phyloP scores from a whole-genome alignment of 2,113 vertebrate species.

The Hippocampus guttulatus region DNA sequence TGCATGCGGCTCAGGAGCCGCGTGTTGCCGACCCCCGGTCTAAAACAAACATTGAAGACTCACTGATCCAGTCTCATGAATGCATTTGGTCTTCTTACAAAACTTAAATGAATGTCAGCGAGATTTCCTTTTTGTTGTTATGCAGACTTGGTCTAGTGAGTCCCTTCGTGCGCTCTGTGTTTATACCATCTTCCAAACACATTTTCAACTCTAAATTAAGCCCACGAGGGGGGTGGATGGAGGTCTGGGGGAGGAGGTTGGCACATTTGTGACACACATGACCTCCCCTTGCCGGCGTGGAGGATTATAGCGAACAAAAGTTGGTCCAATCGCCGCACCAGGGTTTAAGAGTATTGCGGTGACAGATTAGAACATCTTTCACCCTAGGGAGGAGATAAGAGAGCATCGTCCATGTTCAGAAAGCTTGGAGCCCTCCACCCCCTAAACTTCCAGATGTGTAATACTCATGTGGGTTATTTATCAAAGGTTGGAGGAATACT shows the following conservation, averaged over 20 bases:
- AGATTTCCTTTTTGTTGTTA: not conserved
- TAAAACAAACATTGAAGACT: not conserved
- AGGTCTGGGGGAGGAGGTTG: not conserved
- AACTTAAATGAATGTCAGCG: not conserved
- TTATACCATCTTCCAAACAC: slow-evolving; percentile 68
- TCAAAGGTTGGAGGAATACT: slow-evolving; percentile 34
- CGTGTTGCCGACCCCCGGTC: too few relatives aligned
- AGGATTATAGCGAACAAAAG: slow-evolving; percentile 73
- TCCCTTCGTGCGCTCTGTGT: slow-evolving; percentile 66
- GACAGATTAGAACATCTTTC: slow-evolving; percentile 68
- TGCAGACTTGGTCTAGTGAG: not conserved
- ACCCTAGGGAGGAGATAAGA: slow-evolving; percentile 65
- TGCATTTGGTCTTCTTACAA: not conserved
- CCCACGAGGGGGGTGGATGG: slow-evolving; percentile 13
- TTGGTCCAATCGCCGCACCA: slow-evolving; percentile 60
- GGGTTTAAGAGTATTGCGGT: slow-evolving; percentile 61
- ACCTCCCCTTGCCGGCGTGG: slow-evolving; percentile 65
- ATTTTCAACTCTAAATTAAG: slow-evolving; percentile 76
- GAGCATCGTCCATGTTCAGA: slow-evolving; percentile 49
- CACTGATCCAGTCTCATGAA: too few relatives aligned
- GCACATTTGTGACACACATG: slow-evolving; percentile 71
- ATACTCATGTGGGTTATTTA: slow-evolving; percentile 23
- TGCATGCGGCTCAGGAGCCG: too few relatives aligned
- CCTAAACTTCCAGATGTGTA: not conserved
- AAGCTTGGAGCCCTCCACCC: slow-evolving; percentile 43